Percentiles rank a stretch among this genome's conserved stretches.
These are phyloP conservation scores for Cercopithecus mitis DNA, from an alignment of 2,797 vertebrate species.

Conservation along the genomic window DNA sequence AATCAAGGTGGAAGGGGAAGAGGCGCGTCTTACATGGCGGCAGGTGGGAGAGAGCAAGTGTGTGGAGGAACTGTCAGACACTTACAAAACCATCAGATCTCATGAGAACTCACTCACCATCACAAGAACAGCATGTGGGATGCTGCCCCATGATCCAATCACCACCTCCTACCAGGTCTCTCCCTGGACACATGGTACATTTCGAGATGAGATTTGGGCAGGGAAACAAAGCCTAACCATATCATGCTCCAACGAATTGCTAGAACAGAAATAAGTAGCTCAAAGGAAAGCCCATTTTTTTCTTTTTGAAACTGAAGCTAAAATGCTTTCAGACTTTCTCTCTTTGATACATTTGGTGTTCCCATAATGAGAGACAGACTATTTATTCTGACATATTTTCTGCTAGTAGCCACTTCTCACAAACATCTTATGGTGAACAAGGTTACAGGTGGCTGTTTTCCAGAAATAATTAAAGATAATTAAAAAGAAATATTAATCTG, in stretches of 20 bases:
- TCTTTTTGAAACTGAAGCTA: neutral
- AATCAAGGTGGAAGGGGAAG: neutral
- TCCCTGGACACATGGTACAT: neutral
- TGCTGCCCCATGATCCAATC: neutral
- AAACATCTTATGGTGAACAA: neutral
- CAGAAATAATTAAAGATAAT: conserved; percentile 36
- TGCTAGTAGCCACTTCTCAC: neutral
- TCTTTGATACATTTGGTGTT: neutral
- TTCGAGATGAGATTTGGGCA: neutral
- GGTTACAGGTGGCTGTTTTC: neutral
- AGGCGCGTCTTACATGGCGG: neutral
- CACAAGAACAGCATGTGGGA: neutral
- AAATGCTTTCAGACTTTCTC: neutral
- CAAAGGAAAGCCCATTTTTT: neutral
- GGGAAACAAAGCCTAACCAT: neutral
- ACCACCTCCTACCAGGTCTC: neutral
- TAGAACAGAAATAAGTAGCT: neutral
- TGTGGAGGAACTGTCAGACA: neutral
- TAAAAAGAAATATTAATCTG: conserved; percentile 19
- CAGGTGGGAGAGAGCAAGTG: neutral
- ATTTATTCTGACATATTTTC: neutral
- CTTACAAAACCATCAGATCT: neutral
- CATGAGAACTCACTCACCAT: neutral
- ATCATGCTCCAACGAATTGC: neutral
- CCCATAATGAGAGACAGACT: neutral